These are phyloP conservation scores for Idaea biselata DNA, from an alignment of 2,888 invertebrate species.

Conservation along the genomic window DNA sequence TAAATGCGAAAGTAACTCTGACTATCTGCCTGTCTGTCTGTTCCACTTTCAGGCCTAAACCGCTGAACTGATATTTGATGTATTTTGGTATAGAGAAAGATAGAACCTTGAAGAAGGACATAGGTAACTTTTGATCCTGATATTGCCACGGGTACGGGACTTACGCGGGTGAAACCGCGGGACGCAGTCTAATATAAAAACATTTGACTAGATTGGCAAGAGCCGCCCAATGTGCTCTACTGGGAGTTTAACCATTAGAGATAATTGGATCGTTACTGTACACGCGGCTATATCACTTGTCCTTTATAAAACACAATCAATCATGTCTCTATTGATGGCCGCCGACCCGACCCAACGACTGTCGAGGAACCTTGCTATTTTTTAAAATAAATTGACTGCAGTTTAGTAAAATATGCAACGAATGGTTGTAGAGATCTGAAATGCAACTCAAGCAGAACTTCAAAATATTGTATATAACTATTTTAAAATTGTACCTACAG, in stretches of 20 bases:
- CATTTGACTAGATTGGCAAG: constrained; percentile 38
- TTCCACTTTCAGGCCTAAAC: no score
- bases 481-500: background rate
- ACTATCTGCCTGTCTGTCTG: no score
- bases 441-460: no score
- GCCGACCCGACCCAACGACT: constrained; percentile 15
- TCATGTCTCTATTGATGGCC: constrained; percentile 40
- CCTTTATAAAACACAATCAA: constrained; percentile 33
- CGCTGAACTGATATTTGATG: no score
- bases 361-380: constrained; percentile 32
- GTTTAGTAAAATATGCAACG: background rate
- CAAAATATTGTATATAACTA: no score
- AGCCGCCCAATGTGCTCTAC: constrained; percentile 19
- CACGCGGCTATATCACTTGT: constrained; percentile 24
- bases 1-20: no score
- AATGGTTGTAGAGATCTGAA: background rate
- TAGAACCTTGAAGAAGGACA: no score
- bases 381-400: constrained; percentile 15
- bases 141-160: no score
- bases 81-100: no score
- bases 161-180: background rate
- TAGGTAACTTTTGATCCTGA: no score
- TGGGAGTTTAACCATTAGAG: constrained; percentile 65
- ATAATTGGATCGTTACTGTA: constrained; percentile 61
- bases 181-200: constrained; percentile 12